Base-by-base conservation (phyloP, 2,113 vertebrate genomes). In the Cranoglanis bouderius region DNA sequence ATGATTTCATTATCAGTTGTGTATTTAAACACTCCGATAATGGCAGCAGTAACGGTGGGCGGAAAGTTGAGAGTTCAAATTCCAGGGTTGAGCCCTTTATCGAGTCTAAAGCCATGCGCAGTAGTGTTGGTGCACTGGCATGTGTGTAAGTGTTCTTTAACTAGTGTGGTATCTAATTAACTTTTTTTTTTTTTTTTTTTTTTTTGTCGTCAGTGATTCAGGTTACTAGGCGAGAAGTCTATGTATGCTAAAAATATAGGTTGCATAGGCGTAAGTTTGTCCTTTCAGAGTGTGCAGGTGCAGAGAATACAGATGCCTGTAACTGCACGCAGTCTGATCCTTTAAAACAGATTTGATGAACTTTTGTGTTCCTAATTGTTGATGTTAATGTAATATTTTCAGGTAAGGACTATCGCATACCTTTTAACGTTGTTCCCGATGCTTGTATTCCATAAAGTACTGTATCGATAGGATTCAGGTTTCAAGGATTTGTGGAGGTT, bases 121-220 rank as follows among this genome's bases (percentile, higher is more conserved):
- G 4, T 19, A 21, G 78, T 55, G 29, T 55, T 21, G 21, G 26
- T 49, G 35, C 29, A 4, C 18, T 82, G 83, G 40, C 61, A n/a
- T 67, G 43, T 70, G 43, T 49, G 13, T 72, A 49, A 46, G 40
- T 85, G 26, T 65, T 51, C 57, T 38, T 87, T 80, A 74, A 74
- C 51, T 55, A 74, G n/a, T 57, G 75, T 35, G 74, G 18, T 51
- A 12, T 40, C 74, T 63, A 80, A 87, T 87, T 63, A 87, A 87
- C 85, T 55, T 86, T 87, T 87, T 35, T n/a, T n/a, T n/a, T n/a
- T n/a, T n/a, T n/a, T n/a, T n/a, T n/a, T n/a, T n/a, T n/a, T n/a
- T n/a, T n/a, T n/a, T n/a, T n/a, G n/a, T n/a, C n/a, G 21, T 63
- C 57, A 35, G n/a, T 7, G 74, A 7, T 87, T 78, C 14, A 51